Base-by-base conservation (phyloP, 1,140 invertebrate genomes). In the Battus philenor region DNA sequence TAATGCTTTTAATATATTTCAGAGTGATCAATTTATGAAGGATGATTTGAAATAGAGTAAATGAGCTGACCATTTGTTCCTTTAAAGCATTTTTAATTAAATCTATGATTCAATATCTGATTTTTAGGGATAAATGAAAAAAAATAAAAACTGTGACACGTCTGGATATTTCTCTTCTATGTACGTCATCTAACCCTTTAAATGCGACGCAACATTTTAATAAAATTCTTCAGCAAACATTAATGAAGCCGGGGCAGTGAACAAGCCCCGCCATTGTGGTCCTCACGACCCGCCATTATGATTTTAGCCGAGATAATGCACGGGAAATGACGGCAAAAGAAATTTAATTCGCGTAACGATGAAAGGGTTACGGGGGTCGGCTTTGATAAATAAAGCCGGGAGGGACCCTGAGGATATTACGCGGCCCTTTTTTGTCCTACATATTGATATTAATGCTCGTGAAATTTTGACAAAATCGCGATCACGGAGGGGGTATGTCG, bases 261-360 rank as follows among this genome's bases (percentile, higher is more conserved):
- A 69, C 72, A 79, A 62, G 56, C 69, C 54, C 56, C 50, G 51
- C 68, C 68, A 77, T 84, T 84, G 80, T 81, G 54, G 53, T 47
- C 49, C 54, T 47, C 52, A 39, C 59, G 58, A 53, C 60, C 57
- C 45, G 39, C 72, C 76, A 84, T 84, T 84, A 84, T 81, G 75
- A 79, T 79, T 81, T 76, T 79, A 79, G 67, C 75, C 76, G 64
- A 72, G 77, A 82, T 82, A 84, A 84, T 82, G 71, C 63, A 82
- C 78, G 78, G 80, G 80, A 84, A 84, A 84, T 84, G 80, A 84
- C 78, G 72, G 72, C 63, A 81, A 84, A 84, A 82, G 80, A 84
- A 84, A 81, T 84, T 82, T 82, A 82, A 84, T 80, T 83, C 76
- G 71, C 77, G 71, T 74, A 80, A 73, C 79, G 68, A 74, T 72